Base-by-base conservation (phyloP, 2,888 invertebrate species). In the Epicampocera succincta region DNA sequence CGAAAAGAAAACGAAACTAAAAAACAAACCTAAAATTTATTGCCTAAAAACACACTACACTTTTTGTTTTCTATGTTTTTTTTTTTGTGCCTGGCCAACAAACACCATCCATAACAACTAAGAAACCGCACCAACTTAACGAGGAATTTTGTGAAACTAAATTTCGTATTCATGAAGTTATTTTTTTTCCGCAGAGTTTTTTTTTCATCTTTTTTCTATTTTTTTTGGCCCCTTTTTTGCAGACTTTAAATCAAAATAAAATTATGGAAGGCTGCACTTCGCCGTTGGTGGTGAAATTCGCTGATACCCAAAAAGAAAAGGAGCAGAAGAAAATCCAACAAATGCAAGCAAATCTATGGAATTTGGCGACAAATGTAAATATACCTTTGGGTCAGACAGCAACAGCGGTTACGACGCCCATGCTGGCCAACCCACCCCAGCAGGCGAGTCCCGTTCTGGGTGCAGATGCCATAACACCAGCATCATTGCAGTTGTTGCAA, bases 201-300 rank as follows among this genome's bases (percentile, higher is more conserved):
- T 0, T 44, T n/a, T 48, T 48, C 19, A 12, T 44, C 44, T 33
- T 21, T 15, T n/a, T 40, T 33, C 19, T 3, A 46, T 8, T 21
- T 52, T 48, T 11, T 17, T 17, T 25, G n/a, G n/a, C n/a, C n/a
- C 5, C 46, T 8, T n/a, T 65, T 8, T 33, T n/a, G n/a, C n/a
- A 94, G 93, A 92, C 95, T 84, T 92, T 99, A 92, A 99, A 99
- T 93, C 99, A 99, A 92, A 98, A 98, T 90, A 97, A 97, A 92
- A 99, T 98, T 87, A 99, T 99, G 99, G 99, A 99, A 93, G 99
- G 99, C 63, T 99, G 99, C 92, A 97, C 98, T 85, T 98, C 98
- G 86, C 99, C 99, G 50, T 92, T 99, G 87, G 99, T 99, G 77
- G 99, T 99, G 50, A 99, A 99, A 92, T 99, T 99, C 91, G 99